Evolutionary conservation across 2,797 vertebrate genomes (phyloP).

Genomic region (Pseudochirops corinnae): DNA sequence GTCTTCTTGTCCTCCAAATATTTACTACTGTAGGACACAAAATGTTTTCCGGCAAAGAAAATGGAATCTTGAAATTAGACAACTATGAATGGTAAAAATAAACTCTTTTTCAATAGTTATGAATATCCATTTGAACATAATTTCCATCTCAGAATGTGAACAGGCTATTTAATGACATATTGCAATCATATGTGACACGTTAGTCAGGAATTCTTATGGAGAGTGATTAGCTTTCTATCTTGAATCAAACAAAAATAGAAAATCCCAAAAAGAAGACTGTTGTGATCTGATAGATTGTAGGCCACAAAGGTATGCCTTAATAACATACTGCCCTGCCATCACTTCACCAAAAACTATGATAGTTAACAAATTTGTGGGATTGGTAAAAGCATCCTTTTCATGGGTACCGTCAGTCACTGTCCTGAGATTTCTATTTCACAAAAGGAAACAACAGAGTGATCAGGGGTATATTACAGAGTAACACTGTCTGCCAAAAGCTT

Average conservation of each 20-base stretch:
- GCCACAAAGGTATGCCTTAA: neutral
- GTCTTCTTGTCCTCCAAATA: neutral
- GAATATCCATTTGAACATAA: neutral
- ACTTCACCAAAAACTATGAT: neutral
- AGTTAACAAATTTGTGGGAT: neutral
- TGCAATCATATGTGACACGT: neutral
- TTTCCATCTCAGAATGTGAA: neutral
- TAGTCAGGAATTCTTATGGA: neutral
- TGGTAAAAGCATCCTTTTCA: neutral
- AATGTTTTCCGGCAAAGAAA: neutral
- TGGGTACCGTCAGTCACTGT: neutral
- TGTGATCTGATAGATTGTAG: neutral
- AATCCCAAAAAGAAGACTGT: neutral
- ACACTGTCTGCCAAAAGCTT: neutral
- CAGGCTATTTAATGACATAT: neutral
- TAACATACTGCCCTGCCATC: neutral
- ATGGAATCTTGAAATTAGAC: neutral
- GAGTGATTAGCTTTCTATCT: neutral
- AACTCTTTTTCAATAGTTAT: neutral
- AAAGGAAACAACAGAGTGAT: neutral
- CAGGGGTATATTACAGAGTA: neutral
- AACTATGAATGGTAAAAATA: neutral
- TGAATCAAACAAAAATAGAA: neutral
- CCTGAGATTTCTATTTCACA: neutral
- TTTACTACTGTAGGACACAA: neutral